Base-by-base conservation (phyloP, 2,888 invertebrate genomes). In the Metacarcinus magister region DNA sequence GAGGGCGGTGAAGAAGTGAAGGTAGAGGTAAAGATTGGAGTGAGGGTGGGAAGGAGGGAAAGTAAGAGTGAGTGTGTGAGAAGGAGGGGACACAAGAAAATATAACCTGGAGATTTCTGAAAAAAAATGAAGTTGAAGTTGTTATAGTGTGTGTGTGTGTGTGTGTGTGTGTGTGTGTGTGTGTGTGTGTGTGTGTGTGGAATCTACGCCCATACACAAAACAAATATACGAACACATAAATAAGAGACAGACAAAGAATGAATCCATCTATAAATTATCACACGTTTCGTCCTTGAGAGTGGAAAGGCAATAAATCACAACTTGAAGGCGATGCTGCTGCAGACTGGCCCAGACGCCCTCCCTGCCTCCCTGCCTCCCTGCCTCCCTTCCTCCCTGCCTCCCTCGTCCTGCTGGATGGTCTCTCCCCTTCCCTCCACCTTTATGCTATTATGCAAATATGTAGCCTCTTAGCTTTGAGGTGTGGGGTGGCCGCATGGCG, bases 361-460 rank as follows among this genome's bases (percentile, higher is more conserved):
- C 67, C n/a, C 92, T 28, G 28, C 44, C 39, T 44, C 91, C 46
- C 19, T 44, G 32, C 19, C 92, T 93, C 93, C 32, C 54, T 43
- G 0, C 67, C 75, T 39, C 44, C 60, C 23, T 67, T 23, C 43
- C 67, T 67, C 0, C 54, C 60, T 39, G 32, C 43, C 67, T 67
- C 8, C 60, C 67, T 4, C 39, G 8, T 39, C 32, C 54, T 92
- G 44, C 23, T 28, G 28, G 28, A 39, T 60, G 39, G 54, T 60
- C 67, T 60, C 32, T 93, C 75, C 75, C 75, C 75, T 8, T 60
- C 60, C 39, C 60, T 23, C 93, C 94, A 10, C 54, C 94, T 87
- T 94, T 93, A 93, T 93, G 82, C 67, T 82, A 93, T 93, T 93
- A 93, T 93, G 93, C 44, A 93, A 93, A 93, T 93, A 28, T 75